phyloP scores from a whole-genome alignment of 2,113 vertebrate genomes.

The Ranitomeya variabilis region DNA sequence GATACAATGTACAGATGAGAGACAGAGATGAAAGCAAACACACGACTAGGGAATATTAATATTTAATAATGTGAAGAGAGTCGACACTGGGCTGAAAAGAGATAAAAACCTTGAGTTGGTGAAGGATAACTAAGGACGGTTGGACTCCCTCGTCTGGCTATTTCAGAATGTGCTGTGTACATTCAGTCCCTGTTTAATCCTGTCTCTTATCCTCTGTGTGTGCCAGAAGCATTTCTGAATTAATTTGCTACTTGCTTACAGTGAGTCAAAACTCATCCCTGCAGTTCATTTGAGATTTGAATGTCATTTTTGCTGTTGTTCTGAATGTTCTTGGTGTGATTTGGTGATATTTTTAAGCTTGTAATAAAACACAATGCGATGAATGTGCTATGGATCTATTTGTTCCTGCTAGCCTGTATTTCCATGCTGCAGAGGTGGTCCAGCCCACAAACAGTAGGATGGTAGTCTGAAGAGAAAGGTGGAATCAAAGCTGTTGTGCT shows the following conservation, averaged over 20 bases:
- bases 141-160: constrained; percentile 42
- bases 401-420: constrained; percentile 22
- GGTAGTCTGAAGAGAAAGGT: too few species aligned
- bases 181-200: constrained; percentile 52
- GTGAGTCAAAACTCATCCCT: constrained; percentile 45
- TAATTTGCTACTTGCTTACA: constrained; percentile 54
- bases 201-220: constrained; percentile 52
- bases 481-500: neutral
- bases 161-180: constrained; percentile 38
- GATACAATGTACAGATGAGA: constrained; percentile 57
- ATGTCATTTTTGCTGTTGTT: constrained; percentile 49
- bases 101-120: constrained; percentile 56
- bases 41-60: constrained; percentile 53
- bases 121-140: constrained; percentile 58
- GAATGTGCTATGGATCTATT: neutral
- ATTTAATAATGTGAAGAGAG: constrained; percentile 56
- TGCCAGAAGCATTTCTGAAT: constrained; percentile 55
- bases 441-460: neutral
- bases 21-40: constrained; percentile 57
- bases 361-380: constrained; percentile 23
- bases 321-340: constrained; percentile 22
- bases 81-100: constrained; percentile 45
- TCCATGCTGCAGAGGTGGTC: neutral
- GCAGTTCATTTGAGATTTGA: constrained; percentile 42
- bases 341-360: constrained; percentile 31